Percentiles rank a stretch among this genome's conserved stretches.
Evolutionary conservation across 2,113 vertebrate species (phyloP).

Genomic region (Columbina picui): DNA sequence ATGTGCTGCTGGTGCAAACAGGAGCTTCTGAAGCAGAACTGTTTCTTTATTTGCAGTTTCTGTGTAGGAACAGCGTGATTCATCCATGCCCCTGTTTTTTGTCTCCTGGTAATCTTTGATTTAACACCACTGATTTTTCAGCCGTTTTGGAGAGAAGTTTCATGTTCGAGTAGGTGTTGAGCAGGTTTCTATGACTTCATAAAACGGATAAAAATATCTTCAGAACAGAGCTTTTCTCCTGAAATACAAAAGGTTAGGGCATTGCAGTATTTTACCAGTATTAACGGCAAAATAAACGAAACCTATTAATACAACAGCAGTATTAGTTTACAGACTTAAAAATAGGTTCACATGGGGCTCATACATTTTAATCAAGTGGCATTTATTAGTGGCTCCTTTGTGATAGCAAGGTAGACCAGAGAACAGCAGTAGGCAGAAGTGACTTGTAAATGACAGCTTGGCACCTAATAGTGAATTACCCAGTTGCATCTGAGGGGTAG

Average conservation of each 20-base stretch:
- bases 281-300: neutral
- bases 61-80: neutral
- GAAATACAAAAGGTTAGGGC: neutral
- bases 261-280: neutral
- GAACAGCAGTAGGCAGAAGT: conserved; percentile 45
- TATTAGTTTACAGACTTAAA: neutral
- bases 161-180: neutral
- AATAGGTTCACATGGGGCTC: neutral
- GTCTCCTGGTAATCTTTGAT: neutral
- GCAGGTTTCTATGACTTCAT: neutral
- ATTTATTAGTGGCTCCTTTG: neutral
- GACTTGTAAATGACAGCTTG: conserved; percentile 65
- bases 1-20: neutral
- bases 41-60: neutral
- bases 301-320: neutral
- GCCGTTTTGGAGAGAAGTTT: neutral
- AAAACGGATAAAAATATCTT: neutral
- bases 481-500: conserved; percentile 11
- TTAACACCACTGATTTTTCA: neutral
- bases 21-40: neutral
- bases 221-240: neutral
- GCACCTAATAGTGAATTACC: conserved; percentile 51
- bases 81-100: neutral
- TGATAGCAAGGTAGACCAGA: neutral
- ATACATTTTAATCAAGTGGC: neutral